Conservation (phyloP, 2,797 vertebrate genomes). For the Clamator glandarius region DNA sequence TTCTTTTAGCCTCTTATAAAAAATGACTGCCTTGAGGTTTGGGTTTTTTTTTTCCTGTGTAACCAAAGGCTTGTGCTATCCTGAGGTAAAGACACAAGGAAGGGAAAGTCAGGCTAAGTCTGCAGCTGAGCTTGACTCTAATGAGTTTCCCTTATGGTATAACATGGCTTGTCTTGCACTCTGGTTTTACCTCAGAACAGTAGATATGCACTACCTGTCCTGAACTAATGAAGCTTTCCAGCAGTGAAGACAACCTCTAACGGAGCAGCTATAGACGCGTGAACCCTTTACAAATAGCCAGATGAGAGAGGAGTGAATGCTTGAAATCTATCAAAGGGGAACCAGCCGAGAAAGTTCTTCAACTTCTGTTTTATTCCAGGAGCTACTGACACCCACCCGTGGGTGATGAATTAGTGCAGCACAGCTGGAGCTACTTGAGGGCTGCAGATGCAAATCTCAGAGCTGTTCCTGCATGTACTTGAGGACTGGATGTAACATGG, state of each 20-base stretch:
- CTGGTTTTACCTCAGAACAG: conserved; percentile 22
- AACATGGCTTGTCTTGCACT: background rate
- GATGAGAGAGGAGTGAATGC: conserved; percentile 1
- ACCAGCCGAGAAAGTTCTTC: background rate
- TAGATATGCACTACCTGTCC: conserved; percentile 15
- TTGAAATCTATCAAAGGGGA: conserved; percentile 37
- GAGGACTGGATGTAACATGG: background rate
- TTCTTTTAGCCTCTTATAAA: background rate
- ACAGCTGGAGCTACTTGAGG: background rate
- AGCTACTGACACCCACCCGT: background rate
- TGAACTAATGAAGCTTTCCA: conserved; percentile 52
- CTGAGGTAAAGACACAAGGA: background rate
- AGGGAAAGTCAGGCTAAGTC: background rate
- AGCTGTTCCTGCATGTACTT: accelerated
- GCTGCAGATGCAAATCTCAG: background rate
- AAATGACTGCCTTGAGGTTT: background rate
- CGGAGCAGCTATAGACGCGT: background rate
- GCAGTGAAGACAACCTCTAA: conserved; percentile 48
- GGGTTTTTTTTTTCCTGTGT: background rate
- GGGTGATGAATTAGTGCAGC: background rate
- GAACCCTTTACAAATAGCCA: conserved; percentile 31
- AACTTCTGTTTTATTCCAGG: conserved; percentile 19
- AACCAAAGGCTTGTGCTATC: background rate
- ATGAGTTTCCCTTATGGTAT: background rate
- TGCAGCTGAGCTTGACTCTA: background rate